Evolutionary conservation across 2,113 vertebrate genomes (phyloP), one percentile per base, ranked within the genome.

Genomic region (Phaethon lepturus): DNA sequence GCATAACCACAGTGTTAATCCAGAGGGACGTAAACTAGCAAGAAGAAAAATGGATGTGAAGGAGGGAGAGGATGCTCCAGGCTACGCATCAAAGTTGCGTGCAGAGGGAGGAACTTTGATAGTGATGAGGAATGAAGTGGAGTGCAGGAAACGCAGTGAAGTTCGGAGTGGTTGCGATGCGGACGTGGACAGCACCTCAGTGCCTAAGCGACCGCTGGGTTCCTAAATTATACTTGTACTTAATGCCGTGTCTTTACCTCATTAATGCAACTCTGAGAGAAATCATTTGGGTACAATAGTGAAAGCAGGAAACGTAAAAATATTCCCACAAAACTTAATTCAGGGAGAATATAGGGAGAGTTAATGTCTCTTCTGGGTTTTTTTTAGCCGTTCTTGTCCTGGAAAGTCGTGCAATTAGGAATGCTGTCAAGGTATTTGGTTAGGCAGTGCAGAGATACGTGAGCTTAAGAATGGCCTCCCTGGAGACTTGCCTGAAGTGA

Each of bases 11-110:
- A 5, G 55, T 24, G 58, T 86, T 96, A 95, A 95, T 74, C 17
- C 33, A 33, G 85, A 83, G 47, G 59, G 94, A 95, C 83, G 3
- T 66, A 18, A 80, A 47, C 5, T 71, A 15, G 4, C 29, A n/a
- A 86, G 93, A 90, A 16, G 91, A 22, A 62, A 83, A 95, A 11
- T 20, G 45, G 72, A 94, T 88, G 91, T 73, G 94, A 95, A 90
- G 82, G 93, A 69, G 55, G 42, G 19, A 11, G 35, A 68, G 53
- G 86, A 12, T 20, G 88, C 96, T 66, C 63, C 22, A 1, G 94
- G 95, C 93, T 23, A 69, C 1, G 1, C 7, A 0, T 67, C 56
- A 2, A 22, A 14, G 31, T 72, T 68, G 91, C 18, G 18, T 88
- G 90, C 52, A 0, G 9, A 0, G 23, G 86, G 62, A 59, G 88